Evolutionary conservation across 2,888 invertebrate species (phyloP).

Genomic region (Hypercompe scribonia): DNA sequence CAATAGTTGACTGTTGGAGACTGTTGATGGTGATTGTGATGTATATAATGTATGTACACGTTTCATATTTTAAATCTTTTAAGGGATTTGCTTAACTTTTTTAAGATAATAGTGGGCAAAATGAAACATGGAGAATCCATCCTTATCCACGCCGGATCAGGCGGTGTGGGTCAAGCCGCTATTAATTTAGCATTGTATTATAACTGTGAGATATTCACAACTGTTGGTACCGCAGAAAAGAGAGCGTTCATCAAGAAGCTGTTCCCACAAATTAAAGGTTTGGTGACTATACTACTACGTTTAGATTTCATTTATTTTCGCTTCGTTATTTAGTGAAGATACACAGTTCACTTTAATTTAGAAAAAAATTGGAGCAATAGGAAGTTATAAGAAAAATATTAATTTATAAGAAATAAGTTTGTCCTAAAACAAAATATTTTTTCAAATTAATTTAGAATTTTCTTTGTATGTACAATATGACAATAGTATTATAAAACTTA

Average conservation of each 20-base stretch:
- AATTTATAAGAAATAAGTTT: too few relatives aligned
- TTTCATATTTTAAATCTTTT: neutral
- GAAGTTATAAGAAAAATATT: too few relatives aligned
- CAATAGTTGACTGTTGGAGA: too few relatives aligned
- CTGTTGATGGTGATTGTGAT: too few relatives aligned
- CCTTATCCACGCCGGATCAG: constrained; percentile 98
- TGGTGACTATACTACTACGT: neutral
- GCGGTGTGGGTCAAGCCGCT: constrained; percentile 99
- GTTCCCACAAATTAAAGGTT: constrained; percentile 91
- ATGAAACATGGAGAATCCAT: constrained; percentile 94
- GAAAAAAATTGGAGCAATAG: too few relatives aligned
- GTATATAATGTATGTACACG: too few relatives aligned
- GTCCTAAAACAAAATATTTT: too few relatives aligned
- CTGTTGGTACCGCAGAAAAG: constrained; percentile 96
- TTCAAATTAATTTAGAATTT: too few relatives aligned
- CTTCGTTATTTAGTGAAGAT: too few relatives aligned
- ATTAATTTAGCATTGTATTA: constrained; percentile 96
- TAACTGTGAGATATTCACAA: constrained; percentile 97
- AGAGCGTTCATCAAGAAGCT: constrained; percentile 94
- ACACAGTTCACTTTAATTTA: too few relatives aligned
- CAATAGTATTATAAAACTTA: too few relatives aligned
- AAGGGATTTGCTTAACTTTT: neutral
- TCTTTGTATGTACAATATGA: too few relatives aligned
- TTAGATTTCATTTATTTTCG: neutral
- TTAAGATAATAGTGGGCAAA: constrained; percentile 88